These are phyloP conservation scores for Anthophora plumipes DNA, from an alignment of 2,888 invertebrate species.

Conservation along the genomic window DNA sequence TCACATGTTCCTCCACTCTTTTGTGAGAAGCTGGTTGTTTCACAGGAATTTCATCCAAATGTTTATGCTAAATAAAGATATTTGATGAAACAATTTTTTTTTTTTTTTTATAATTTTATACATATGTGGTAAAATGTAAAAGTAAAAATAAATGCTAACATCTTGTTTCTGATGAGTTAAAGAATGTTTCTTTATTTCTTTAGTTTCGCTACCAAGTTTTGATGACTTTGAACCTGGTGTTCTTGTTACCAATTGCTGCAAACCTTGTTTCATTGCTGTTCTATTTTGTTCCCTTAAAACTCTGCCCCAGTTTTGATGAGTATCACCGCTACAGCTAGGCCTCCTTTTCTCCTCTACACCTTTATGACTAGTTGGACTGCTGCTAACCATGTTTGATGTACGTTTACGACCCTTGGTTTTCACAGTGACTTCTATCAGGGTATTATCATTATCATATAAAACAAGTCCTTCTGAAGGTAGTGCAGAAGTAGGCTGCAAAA, in stretches of 20 bases:
- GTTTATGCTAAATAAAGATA: slow-evolving; percentile 43
- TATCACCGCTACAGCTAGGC: slow-evolving; percentile 39
- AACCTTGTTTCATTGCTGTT: slow-evolving; percentile 64
- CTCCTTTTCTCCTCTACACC: slow-evolving; percentile 65
- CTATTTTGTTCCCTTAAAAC: slow-evolving; percentile 72
- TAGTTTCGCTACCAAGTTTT: slow-evolving; percentile 55
- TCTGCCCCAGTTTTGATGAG: slow-evolving; percentile 65
- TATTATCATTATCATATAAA: slow-evolving; percentile 63
- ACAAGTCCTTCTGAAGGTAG: slow-evolving; percentile 56
- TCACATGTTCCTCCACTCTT: slow-evolving; percentile 58
- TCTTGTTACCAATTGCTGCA: slow-evolving; percentile 61
- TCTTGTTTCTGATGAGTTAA: slow-evolving; percentile 22
- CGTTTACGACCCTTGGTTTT: slow-evolving; percentile 71
- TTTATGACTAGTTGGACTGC: slow-evolving; percentile 57
- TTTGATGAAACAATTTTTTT: background rate
- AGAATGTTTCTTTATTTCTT: slow-evolving; percentile 50
- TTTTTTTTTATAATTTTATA: background rate
- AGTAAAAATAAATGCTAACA: background rate
- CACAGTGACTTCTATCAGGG: slow-evolving; percentile 73
- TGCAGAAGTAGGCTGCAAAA: slow-evolving; percentile 48
- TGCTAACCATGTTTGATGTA: slow-evolving; percentile 70
- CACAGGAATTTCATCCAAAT: slow-evolving; percentile 64
- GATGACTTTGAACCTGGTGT: slow-evolving; percentile 56
- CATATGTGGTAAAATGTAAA: background rate
- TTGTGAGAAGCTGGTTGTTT: slow-evolving; percentile 63